Evolutionary conservation across 2,113 vertebrate species (phyloP).

Genomic region (Saiga tatarica): DNA sequence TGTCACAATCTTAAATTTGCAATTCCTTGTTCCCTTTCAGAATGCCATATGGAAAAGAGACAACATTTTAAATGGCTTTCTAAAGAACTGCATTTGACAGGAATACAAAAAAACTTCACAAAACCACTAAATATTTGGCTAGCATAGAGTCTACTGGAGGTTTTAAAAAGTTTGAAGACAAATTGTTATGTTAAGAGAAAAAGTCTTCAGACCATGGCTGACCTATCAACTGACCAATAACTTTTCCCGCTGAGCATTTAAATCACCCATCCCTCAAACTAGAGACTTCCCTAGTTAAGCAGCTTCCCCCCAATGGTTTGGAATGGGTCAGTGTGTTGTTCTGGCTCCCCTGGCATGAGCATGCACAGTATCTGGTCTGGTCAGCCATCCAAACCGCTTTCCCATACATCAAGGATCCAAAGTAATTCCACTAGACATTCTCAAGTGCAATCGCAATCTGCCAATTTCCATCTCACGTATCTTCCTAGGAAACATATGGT

Average conservation of each 20-base stretch:
- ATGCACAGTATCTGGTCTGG: slow-evolving; percentile 76
- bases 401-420: slow-evolving; percentile 80
- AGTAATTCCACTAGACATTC: slow-evolving; percentile 84
- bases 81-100: slow-evolving; percentile 80
- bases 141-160: slow-evolving; percentile 80
- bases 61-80: slow-evolving; percentile 76
- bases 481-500: slow-evolving; percentile 77
- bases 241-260: slow-evolving; percentile 56
- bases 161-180: slow-evolving; percentile 80
- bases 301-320: slow-evolving; percentile 42
- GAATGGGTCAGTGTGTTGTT: slow-evolving; percentile 60
- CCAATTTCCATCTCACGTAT: slow-evolving; percentile 82
- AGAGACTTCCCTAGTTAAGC: slow-evolving; percentile 71
- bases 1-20: slow-evolving; percentile 72
- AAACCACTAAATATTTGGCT: slow-evolving; percentile 87
- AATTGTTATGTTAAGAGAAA: slow-evolving; percentile 78
- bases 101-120: slow-evolving; percentile 81
- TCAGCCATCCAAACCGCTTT: slow-evolving; percentile 78
- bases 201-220: slow-evolving; percentile 65
- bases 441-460: slow-evolving; percentile 75
- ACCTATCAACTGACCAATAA: slow-evolving; percentile 77
- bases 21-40: slow-evolving; percentile 63
- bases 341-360: slow-evolving; percentile 72
- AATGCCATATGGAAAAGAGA: slow-evolving; percentile 78
- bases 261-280: slow-evolving; percentile 59